Evolutionary conservation across 2,797 vertebrate genomes (phyloP).

Genomic region (Acomys russatus): DNA sequence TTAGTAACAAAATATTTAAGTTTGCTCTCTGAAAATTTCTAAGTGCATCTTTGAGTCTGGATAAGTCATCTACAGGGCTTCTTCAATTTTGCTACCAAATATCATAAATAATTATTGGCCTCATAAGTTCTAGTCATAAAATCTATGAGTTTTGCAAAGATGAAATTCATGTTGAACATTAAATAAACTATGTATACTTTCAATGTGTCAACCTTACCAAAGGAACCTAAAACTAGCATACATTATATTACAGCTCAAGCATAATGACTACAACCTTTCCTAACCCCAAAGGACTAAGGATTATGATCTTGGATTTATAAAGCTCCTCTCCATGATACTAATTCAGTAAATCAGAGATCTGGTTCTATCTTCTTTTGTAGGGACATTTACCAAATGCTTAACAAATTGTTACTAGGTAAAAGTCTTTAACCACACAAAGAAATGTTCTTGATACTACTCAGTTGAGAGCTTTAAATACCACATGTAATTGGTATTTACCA

Average conservation of each 20-base stretch:
- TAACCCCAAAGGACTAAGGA: conserved; percentile 20
- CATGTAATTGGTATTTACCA: not conserved
- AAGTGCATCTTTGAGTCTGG: conserved; percentile 11
- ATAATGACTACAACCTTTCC: conserved; percentile 16
- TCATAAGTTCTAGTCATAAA: conserved; percentile 57
- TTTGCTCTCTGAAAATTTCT: conserved; percentile 76
- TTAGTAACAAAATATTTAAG: conserved; percentile 70
- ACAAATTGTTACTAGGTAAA: not conserved
- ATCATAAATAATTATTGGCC: conserved; percentile 20
- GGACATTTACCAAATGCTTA: not conserved
- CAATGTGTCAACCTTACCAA: not conserved
- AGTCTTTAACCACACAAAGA: not conserved
- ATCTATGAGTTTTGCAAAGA: conserved; percentile 26
- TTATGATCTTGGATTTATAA: not conserved
- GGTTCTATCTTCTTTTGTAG: not conserved
- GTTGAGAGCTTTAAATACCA: conserved; percentile 10
- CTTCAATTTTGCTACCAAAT: not conserved
- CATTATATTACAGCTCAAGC: conserved; percentile 14
- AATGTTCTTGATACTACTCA: not conserved
- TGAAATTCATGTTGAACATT: not conserved
- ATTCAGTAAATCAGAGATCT: conserved; percentile 12
- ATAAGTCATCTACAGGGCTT: conserved; percentile 60
- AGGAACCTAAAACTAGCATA: conserved; percentile 36
- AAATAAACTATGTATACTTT: conserved; percentile 49
- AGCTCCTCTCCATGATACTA: not conserved